A percentile compares a stretch with the other conserved stretches of the same genome.
Conservation (phyloP, 2,113 vertebrate species). For the Oxygymnocypris stewartii region DNA sequence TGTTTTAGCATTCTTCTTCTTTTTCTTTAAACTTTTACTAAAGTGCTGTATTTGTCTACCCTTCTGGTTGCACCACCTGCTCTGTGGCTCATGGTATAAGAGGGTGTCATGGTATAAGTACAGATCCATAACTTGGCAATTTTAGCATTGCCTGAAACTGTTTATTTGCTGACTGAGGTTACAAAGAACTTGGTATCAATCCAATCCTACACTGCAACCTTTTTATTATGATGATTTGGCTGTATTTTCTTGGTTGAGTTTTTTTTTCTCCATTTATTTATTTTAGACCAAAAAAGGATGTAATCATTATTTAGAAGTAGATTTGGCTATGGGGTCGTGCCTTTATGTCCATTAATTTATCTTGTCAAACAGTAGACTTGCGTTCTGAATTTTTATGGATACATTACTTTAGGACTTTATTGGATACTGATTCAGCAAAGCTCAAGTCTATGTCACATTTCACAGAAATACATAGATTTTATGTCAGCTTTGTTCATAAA, state of each 20-base stretch:
- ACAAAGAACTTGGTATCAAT: background rate
- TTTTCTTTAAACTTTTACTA: too few relatives aligned
- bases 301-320: background rate
- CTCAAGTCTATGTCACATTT: background rate
- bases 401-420: background rate
- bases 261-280: background rate
- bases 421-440: background rate
- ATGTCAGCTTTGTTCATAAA: background rate
- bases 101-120: background rate
- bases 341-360: background rate
- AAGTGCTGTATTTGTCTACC: too few relatives aligned
- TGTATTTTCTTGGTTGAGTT: too few relatives aligned
- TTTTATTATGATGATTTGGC: too few relatives aligned
- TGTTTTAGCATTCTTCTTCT: too few relatives aligned
- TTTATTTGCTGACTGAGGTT: background rate
- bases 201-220: background rate
- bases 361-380: background rate
- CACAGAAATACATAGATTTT: background rate
- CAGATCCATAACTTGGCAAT: background rate
- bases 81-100: background rate
- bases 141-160: background rate
- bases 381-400: background rate
- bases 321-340: background rate
- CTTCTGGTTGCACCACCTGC: background rate
- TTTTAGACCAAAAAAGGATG: background rate